Conservation (phyloP, 2,113 vertebrate genomes). For the Leptocoma aspasia region DNA sequence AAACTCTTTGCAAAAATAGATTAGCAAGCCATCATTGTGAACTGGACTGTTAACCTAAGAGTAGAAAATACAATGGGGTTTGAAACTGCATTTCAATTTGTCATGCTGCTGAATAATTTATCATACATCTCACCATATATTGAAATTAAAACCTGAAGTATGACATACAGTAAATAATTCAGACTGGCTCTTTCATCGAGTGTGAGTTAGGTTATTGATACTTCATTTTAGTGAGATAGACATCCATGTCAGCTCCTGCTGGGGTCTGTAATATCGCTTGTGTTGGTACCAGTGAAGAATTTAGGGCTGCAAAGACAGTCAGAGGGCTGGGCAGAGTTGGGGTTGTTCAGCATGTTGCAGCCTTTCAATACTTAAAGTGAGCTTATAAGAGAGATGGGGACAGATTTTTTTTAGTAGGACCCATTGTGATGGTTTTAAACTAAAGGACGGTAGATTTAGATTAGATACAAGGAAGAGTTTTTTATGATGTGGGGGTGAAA, state of each 20-base stretch:
- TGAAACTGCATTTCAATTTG: constrained; percentile 43
- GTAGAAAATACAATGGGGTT: not conserved
- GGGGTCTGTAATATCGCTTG: not conserved
- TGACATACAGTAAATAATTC: constrained; percentile 79
- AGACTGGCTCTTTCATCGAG: constrained; percentile 71
- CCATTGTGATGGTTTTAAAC: not conserved
- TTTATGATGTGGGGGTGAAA: not conserved
- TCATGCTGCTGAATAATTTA: constrained; percentile 40
- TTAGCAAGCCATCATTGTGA: not conserved
- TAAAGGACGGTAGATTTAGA: not conserved
- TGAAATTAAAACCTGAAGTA: constrained; percentile 70
- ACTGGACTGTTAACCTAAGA: not conserved
- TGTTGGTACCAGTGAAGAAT: not conserved
- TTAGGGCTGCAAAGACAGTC: not conserved
- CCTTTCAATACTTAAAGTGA: not conserved
- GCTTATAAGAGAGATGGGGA: not conserved
- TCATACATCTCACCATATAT: constrained; percentile 43
- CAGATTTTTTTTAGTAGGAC: not conserved
- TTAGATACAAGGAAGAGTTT: not conserved
- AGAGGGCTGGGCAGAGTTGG: not conserved
- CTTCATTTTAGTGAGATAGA: constrained; percentile 55
- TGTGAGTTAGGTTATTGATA: constrained; percentile 69
- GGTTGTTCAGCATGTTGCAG: not conserved
- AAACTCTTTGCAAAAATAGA: not conserved
- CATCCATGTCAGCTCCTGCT: not conserved